A percentile compares a stretch with the other conserved stretches of the same genome.
Conservation (phyloP, 2,113 vertebrate species). For the Colistium nudipinnis region DNA sequence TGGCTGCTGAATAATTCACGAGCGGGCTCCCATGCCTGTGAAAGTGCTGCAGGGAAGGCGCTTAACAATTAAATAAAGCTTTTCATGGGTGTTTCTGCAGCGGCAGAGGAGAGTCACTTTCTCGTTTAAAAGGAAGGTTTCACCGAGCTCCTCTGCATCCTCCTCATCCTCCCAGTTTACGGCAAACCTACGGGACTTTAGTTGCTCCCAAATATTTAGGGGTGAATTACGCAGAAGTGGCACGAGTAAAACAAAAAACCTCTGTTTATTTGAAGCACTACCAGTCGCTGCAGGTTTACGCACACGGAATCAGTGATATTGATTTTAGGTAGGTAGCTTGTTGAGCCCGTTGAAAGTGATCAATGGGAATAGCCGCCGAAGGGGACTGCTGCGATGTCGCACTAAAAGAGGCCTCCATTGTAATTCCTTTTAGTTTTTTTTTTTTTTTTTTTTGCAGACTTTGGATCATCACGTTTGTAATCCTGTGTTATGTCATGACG, state of each 20-base stretch:
- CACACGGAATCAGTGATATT: slow-evolving; percentile 38
- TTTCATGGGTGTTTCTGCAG: slow-evolving; percentile 53
- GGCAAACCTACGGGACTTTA: background rate
- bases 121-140: background rate
- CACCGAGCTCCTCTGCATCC: background rate
- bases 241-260: background rate
- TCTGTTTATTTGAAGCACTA: background rate
- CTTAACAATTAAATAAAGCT: slow-evolving; percentile 69
- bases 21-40: slow-evolving; percentile 59
- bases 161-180: background rate
- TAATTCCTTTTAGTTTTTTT: slow-evolving; percentile 49
- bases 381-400: slow-evolving; percentile 31
- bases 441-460: slow-evolving; percentile 37
- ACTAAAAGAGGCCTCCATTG: slow-evolving; percentile 24
- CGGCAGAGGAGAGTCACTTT: background rate
- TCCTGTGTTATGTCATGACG: slow-evolving; percentile 50
- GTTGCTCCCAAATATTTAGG: background rate
- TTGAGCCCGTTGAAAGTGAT: slow-evolving; percentile 41
- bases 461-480: slow-evolving; percentile 34
- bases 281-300: slow-evolving; percentile 24
- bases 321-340: slow-evolving; percentile 56
- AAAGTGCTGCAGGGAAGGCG: slow-evolving; percentile 72
- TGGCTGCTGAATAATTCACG: slow-evolving; percentile 76
- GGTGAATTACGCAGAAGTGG: background rate
- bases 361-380: slow-evolving; percentile 45